Evolutionary conservation across 2,113 vertebrate genomes (phyloP).

Genomic region (Regulus satrapa): DNA sequence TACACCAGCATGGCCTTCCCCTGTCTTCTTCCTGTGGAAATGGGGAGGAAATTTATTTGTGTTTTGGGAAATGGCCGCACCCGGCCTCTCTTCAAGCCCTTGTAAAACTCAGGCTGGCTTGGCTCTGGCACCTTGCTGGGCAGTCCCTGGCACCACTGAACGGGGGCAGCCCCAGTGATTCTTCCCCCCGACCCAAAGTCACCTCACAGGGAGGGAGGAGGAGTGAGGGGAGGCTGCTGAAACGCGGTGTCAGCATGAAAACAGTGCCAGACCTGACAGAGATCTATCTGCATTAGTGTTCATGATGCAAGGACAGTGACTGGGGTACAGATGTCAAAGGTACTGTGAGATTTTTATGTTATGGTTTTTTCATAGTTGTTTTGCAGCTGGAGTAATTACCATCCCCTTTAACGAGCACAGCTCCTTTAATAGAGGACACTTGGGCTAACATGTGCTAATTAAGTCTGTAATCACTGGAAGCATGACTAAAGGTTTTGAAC

Average conservation of each 20-base stretch:
- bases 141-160: neutral
- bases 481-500: neutral
- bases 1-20: accelerated
- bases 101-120: neutral
- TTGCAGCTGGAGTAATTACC: neutral
- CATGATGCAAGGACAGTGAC: neutral
- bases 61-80: neutral
- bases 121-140: accelerated
- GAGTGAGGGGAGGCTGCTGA: neutral
- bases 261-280: neutral
- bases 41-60: neutral
- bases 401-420: neutral
- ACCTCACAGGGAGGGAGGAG: neutral
- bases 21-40: neutral
- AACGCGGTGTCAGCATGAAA: neutral
- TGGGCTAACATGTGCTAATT: slow-evolving; percentile 3
- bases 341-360: neutral
- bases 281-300: accelerated
- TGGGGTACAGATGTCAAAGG: neutral
- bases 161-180: neutral
- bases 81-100: neutral
- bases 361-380: neutral
- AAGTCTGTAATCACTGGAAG: neutral
- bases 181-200: neutral
- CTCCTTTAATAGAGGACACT: neutral